Base-by-base conservation (phyloP, 1,140 invertebrate species). In the Caenorhabditis brenneri region DNA sequence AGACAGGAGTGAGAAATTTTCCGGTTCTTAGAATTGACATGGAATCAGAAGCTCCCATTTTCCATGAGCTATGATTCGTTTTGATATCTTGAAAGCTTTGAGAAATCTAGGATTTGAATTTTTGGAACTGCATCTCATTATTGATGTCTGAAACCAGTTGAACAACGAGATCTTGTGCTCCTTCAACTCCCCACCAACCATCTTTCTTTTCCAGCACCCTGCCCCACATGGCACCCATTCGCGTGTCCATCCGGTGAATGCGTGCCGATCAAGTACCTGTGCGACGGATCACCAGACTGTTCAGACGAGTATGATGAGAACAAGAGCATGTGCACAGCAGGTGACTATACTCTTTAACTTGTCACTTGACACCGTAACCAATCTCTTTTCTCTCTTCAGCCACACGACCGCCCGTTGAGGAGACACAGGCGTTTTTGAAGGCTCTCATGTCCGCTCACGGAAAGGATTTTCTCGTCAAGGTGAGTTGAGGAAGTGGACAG, bases 361-460 rank as follows among this genome's bases (percentile, higher is more conserved):
- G 65, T 74, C 36, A 74, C 46, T n/a, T 58, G 39, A 79, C 58
- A 85, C 55, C 33, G 83, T 36, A 36, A 65, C 51, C 78, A 82
- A 79, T 85, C 79, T 6, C 39, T 19, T 36, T 16, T 53, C 33
- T 89, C 78, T 46, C 82, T 88, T 51, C 92, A 96, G 96, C 96
- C n/a, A 97, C 97, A 91, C 93, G 96, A 89, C 96, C 96, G 86
- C 96, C 96, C 42, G 96, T 97, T 12, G 96, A 97, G 91, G 96
- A 98, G 91, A 98, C 96, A 5, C 95, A 95, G 33, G 96, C 95
- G 86, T 97, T 98, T 92, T 92, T 97, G 80, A 95, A 97, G 90
- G 96, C 95, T 10, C 92, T 98, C 83, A 92, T 97, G 83, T 95
- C 95, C 24, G 96, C 95, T 84, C 96, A 98, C 91, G 96, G 96